Base-by-base conservation (phyloP, 2,797 vertebrate species). In the Dromococcyx pavoninus region DNA sequence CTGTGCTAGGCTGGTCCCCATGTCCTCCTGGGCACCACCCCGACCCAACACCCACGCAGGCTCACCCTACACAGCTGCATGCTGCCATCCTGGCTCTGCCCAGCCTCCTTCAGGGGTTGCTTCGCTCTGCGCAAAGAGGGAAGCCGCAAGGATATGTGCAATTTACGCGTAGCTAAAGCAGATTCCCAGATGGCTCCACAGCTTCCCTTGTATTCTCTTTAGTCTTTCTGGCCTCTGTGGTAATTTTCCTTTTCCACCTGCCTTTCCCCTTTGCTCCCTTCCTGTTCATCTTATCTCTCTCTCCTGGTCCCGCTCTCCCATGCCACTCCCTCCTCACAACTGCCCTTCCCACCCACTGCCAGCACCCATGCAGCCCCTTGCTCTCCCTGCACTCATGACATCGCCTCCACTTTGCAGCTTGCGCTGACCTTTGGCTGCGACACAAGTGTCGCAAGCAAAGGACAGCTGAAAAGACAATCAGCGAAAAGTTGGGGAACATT, bases 161-260 rank as follows among this genome's bases (percentile, higher is more conserved):
- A 74, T 17, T 61, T n/a, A 65, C 92, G 84, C 28, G 19, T 78
- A 89, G 76, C 92, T 81, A 89, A 88, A 96, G 89, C 91, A 94
- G 91, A 96, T 96, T 96, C 96, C 95, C 93, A 96, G 92, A 95
- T 96, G 96, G 94, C 94, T 90, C 91, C 95, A 2, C 14, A 93
- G 95, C 64, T 97, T 95, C 92, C 94, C 93, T 64, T 95, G 89
- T 60, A 96, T 96, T 97, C 91, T 96, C 87, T 86, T 89, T 25
- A 75, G 87, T 62, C 91, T 97, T 96, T 94, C 94, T 94, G 95
- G 73, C 62, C 89, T 66, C 87, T 3, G 1, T 1, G 37, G 87
- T 94, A 94, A 96, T 48, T 96, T 96, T 96, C 95, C 93, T 93
- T 95, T 96, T 94, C 93, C 88, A 95, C 95, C 95, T 97, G 95